A percentile compares a stretch with the other conserved stretches of the same genome.
Conservation (phyloP, 2,113 vertebrate species). For the Neodon shergylaensis region DNA sequence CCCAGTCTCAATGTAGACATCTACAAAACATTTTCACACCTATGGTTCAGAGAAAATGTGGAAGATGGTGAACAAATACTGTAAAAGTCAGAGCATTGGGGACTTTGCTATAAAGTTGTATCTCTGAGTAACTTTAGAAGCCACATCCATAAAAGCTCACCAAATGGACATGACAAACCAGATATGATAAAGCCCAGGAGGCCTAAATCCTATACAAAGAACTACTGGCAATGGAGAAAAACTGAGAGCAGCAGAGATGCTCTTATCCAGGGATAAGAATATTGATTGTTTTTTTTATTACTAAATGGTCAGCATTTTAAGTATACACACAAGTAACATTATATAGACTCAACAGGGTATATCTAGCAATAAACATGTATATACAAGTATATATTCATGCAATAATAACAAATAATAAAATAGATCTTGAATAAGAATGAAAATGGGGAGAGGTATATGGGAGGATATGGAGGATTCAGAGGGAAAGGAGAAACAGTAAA, state of each 20-base stretch:
- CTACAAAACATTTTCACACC: background rate
- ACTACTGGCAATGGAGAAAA: background rate
- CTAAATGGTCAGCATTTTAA: background rate
- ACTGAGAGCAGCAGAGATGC: background rate
- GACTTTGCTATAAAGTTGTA: background rate
- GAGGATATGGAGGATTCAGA: rapidly evolving
- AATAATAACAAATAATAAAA: background rate
- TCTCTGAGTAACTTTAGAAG: background rate
- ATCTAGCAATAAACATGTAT: background rate
- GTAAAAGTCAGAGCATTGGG: background rate
- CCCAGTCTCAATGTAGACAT: background rate
- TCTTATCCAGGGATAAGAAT: background rate
- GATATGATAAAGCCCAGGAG: background rate
- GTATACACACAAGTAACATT: background rate
- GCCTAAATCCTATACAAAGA: background rate
- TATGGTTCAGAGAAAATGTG: background rate
- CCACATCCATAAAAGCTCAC: background rate
- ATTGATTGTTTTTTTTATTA: no score
- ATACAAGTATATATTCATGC: background rate
- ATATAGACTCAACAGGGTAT: no score
- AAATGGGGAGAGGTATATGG: no score
- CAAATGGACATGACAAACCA: background rate
- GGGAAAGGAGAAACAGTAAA: background rate
- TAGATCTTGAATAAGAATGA: background rate
- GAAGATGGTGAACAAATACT: background rate